Evolutionary conservation across 2,797 vertebrate species (phyloP).

Genomic region (Gymnopithys bicolor): DNA sequence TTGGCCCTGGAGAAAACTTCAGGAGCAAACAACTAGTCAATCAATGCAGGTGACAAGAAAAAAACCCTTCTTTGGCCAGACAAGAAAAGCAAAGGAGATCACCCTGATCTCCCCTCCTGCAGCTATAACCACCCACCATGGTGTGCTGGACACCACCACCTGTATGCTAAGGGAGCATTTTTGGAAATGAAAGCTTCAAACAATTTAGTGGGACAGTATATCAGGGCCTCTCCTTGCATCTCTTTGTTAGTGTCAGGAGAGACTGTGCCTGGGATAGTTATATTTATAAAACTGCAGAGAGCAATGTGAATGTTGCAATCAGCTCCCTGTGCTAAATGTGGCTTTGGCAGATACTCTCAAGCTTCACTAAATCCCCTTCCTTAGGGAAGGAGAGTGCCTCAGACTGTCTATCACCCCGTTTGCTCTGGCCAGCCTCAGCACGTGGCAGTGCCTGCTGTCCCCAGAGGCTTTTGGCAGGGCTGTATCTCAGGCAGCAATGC

Average conservation of each 20-base stretch:
- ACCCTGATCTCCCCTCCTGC: background rate
- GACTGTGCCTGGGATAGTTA: background rate
- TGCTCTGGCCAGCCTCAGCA: background rate
- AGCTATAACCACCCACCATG: background rate
- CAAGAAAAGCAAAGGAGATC: background rate
- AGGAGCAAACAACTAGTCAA: background rate
- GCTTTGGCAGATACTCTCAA: background rate
- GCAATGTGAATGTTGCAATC: background rate
- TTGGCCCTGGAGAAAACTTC: background rate
- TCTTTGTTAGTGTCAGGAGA: background rate
- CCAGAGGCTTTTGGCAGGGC: background rate
- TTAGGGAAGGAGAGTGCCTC: background rate
- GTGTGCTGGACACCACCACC: background rate
- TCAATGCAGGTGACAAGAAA: background rate
- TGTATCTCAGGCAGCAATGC: background rate
- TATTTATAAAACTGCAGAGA: constrained; percentile 24
- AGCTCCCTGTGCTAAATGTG: constrained; percentile 5
- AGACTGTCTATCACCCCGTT: background rate
- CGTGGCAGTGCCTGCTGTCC: background rate
- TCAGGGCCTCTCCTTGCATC: background rate
- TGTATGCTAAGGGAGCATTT: accelerated
- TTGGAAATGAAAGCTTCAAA: background rate
- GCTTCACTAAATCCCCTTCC: background rate
- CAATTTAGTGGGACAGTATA: background rate
- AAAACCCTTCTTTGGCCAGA: background rate